Percentiles rank a stretch among this genome's conserved stretches.
These are phyloP conservation scores for Diadema setosum DNA, from an alignment of 35 echinoderm and acorn worm genomes.

Conservation along the genomic window DNA sequence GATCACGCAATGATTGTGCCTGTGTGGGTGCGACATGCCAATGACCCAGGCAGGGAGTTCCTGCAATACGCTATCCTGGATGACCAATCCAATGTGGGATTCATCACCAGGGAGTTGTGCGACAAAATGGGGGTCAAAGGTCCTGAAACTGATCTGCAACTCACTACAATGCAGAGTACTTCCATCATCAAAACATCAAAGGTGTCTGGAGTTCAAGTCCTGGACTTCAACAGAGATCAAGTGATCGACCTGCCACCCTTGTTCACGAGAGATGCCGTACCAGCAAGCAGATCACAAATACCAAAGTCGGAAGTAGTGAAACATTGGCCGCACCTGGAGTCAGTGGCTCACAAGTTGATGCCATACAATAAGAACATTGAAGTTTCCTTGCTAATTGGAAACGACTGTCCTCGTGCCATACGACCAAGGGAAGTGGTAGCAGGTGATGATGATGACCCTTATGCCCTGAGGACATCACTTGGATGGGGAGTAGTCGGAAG, in stretches of 20 bases:
- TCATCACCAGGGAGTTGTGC: constrained; percentile 23
- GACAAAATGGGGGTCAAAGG: neutral
- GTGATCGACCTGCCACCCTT: constrained; percentile 7
- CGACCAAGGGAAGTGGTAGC: constrained; percentile 31
- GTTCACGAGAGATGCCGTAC: constrained; percentile 31
- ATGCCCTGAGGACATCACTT: too few species aligned
- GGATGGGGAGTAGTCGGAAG: constrained; percentile 33
- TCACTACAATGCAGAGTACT: too few species aligned
- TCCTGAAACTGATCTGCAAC: neutral
- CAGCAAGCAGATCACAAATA: constrained; percentile 37
- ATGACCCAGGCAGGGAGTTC: constrained; percentile 16
- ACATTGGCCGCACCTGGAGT: constrained; percentile 44
- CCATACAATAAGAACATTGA: constrained; percentile 5
- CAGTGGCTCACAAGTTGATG: constrained; percentile 34
- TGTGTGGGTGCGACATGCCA: constrained; percentile 18
- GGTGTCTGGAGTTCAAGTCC: too few species aligned
- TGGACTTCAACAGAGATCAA: neutral
- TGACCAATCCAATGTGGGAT: constrained; percentile 49
- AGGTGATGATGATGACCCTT: too few species aligned
- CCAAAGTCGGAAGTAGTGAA: constrained; percentile 39
- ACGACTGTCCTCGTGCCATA: constrained; percentile 53
- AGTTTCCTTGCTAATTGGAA: constrained; percentile 60
- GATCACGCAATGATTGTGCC: constrained; percentile 61
- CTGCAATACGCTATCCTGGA: constrained; percentile 54
- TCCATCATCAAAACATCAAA: too few species aligned